Base-by-base conservation (phyloP, 2,113 vertebrate genomes). In the Calidris pygmaea region DNA sequence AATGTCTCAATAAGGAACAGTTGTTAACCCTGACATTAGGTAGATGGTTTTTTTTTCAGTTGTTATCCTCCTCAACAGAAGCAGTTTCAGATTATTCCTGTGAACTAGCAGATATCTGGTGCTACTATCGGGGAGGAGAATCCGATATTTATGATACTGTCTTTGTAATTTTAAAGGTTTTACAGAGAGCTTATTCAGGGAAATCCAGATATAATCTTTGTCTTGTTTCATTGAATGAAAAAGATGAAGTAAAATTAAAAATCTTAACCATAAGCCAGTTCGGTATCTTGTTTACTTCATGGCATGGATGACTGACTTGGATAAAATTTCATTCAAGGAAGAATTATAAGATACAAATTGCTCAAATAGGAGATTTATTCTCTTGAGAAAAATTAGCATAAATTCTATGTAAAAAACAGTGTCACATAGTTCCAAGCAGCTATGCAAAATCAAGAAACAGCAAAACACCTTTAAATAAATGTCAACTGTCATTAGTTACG, bases 11-110 rank as follows among this genome's bases (percentile, higher is more conserved):
- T 74, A 81, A 85, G 37, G 35, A 93, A 60, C 39, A 45, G 75
- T 74, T 93, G 55, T 93, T 65, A 94, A 10, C 11, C 22, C 48
- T 96, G 90, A 90, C 45, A 93, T 95, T 87, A 73, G 27, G 24
- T 85, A 67, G 66, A 60, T 67, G 7, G 0, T 9, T 59, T 75
- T 48, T 48, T 93, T 75, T 7, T 10, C 4, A 39, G 39, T 72
- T 73, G 76, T 80, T 85, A 29, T 13, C 32, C 26, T 92, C 89
- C 75, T 95, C 16, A 41, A 75, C 62, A 95, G 50, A 87, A 56
- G 63, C 59, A 71, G 19, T 87, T 88, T 81, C 55, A 84, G 68
- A 55, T 81, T 68, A 83, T 91, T 92, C 94, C 71, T 76, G 19
- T 47, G 37, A 93, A 74, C 35, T 66, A 86, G 50, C 78, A 76